Conservation (phyloP, 2,888 invertebrate genomes). For the Tortrix viridana region DNA sequence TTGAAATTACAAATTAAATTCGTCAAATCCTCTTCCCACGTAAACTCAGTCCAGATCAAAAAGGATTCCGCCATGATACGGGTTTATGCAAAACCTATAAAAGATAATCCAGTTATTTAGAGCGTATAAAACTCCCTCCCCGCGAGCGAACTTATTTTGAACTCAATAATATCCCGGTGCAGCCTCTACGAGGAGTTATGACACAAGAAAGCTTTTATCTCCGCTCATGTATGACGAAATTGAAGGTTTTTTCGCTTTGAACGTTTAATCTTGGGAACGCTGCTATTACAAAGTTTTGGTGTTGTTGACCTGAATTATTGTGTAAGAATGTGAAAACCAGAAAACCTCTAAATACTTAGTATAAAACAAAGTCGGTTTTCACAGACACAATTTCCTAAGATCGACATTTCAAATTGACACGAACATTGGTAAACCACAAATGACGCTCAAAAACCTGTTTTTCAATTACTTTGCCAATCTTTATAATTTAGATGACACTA, state of each 20-base stretch:
- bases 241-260: slow-evolving; percentile 40
- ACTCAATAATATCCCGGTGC: slow-evolving; percentile 53
- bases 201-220: slow-evolving; percentile 71
- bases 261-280: slow-evolving; percentile 27
- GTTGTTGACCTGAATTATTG: too few relatives aligned
- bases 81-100: slow-evolving; percentile 34
- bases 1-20: too few relatives aligned
- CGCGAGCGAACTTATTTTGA: slow-evolving; percentile 38
- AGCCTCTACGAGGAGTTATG: slow-evolving; percentile 54
- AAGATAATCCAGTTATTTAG: slow-evolving; percentile 34
- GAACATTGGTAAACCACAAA: too few relatives aligned
- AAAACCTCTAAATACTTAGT: too few relatives aligned
- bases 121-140: slow-evolving; percentile 23
- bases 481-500: too few relatives aligned
- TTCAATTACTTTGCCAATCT: too few relatives aligned
- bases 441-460: too few relatives aligned
- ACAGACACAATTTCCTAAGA: too few relatives aligned
- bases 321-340: too few relatives aligned
- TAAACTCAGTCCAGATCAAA: slow-evolving; percentile 12
- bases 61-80: slow-evolving; percentile 20
- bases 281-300: slow-evolving; percentile 40
- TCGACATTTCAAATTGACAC: too few relatives aligned
- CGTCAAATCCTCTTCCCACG: not conserved
- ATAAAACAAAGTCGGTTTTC: too few relatives aligned
- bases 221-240: slow-evolving; percentile 47